Conservation (phyloP, 1,140 invertebrate genomes). For the Microplitis demolitor region DNA sequence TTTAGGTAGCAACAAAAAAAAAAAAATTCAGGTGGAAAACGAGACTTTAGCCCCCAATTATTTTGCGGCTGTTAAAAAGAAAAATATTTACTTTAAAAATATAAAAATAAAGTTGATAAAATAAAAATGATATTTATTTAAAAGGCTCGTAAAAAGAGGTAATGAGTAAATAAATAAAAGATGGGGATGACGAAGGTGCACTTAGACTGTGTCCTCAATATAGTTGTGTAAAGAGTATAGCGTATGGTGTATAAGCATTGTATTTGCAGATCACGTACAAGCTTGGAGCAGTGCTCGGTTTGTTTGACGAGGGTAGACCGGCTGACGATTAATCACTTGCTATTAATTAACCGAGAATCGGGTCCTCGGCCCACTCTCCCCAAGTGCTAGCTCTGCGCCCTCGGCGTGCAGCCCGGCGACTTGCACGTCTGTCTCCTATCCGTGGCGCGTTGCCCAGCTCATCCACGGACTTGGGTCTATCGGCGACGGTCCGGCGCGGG, state of each 20-base stretch:
- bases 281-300: conserved; percentile 38
- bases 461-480: conserved; percentile 10
- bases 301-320: conserved; percentile 49
- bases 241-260: conserved; percentile 14
- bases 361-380: background rate
- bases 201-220: too few species aligned
- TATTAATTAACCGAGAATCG: conserved; percentile 54
- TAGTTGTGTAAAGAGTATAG: background rate
- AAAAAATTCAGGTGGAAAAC: too few species aligned
- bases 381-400: too few species aligned
- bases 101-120: too few species aligned
- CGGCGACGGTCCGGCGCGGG: background rate
- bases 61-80: too few species aligned
- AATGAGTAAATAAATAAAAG: background rate
- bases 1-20: too few species aligned
- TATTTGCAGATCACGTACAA: conserved; percentile 48
- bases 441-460: background rate
- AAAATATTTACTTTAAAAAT: too few species aligned
- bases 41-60: too few species aligned
- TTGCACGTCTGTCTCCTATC: too few species aligned
- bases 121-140: too few species aligned
- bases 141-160: background rate
- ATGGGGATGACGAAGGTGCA: too few species aligned
- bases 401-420: too few species aligned
- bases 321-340: conserved; percentile 51